Percentiles rank a stretch among this genome's conserved stretches.
These are phyloP conservation scores for Acanthacorydalis orientalis DNA, from an alignment of 2,888 invertebrate species.

Conservation along the genomic window DNA sequence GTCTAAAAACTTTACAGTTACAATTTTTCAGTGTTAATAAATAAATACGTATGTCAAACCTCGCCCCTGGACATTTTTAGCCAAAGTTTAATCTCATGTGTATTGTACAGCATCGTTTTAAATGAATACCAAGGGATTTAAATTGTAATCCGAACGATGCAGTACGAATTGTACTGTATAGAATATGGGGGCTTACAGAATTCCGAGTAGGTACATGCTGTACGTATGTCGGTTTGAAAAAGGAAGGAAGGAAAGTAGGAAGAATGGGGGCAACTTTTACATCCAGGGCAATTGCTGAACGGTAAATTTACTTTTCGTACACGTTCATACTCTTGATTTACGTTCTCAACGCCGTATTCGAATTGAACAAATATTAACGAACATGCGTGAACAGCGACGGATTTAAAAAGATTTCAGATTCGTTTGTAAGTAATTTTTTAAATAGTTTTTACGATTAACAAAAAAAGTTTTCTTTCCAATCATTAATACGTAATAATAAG, in stretches of 20 bases:
- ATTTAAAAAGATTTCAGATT: too few species aligned
- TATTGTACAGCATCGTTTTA: constrained; percentile 7
- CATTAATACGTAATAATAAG: too few species aligned
- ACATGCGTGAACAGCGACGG: too few species aligned
- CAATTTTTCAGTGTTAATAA: too few species aligned
- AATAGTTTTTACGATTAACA: too few species aligned
- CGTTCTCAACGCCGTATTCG: not conserved
- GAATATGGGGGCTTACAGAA: not conserved
- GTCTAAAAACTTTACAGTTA: too few species aligned
- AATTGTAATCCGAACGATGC: constrained; percentile 4
- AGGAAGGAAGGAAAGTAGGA: not conserved
- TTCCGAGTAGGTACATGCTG: not conserved
- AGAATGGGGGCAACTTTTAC: not conserved
- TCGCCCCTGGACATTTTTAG: too few species aligned
- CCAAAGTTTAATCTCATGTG: not conserved
- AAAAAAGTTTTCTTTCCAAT: too few species aligned
- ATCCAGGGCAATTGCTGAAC: not conserved
- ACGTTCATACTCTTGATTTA: not conserved
- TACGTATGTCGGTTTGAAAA: not conserved
- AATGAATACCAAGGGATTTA: constrained; percentile 9
- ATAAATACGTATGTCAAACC: too few species aligned
- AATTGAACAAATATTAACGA: too few species aligned
- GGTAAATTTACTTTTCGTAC: not conserved
- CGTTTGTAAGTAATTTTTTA: too few species aligned
- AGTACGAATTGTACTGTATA: not conserved